These are phyloP conservation scores for Meteorus sp. DNA, from an alignment of 1,140 invertebrate species.

Conservation along the genomic window DNA sequence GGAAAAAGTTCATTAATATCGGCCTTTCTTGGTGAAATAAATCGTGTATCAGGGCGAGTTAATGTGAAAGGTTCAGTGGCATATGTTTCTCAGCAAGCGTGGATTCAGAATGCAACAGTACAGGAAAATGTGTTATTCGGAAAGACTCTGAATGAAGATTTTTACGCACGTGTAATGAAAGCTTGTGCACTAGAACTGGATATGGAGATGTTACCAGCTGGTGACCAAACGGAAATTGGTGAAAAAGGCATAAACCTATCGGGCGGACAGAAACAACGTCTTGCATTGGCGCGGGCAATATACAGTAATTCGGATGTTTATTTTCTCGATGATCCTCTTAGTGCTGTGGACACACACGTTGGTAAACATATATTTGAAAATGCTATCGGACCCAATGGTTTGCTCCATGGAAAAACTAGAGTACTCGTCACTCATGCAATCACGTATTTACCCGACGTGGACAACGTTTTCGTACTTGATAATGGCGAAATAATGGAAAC, in stretches of 20 bases:
- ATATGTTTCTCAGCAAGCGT: slow-evolving; percentile 91
- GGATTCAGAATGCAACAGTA: slow-evolving; percentile 91
- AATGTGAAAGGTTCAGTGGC: slow-evolving; percentile 81
- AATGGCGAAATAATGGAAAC: slow-evolving; percentile 82
- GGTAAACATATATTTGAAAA: slow-evolving; percentile 95
- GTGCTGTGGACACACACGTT: slow-evolving; percentile 94
- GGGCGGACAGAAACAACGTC: slow-evolving; percentile 96
- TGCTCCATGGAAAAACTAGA: slow-evolving; percentile 80
- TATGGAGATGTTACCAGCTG: slow-evolving; percentile 84
- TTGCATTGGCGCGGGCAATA: slow-evolving; percentile 92
- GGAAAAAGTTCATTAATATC: slow-evolving; percentile 89
- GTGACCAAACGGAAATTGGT: slow-evolving; percentile 90
- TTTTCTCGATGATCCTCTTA: slow-evolving; percentile 93
- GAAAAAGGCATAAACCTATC: slow-evolving; percentile 96
- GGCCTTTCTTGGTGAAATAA: slow-evolving; percentile 88
- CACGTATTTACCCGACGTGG: slow-evolving; percentile 83
- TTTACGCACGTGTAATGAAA: slow-evolving; percentile 82
- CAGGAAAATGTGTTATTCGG: slow-evolving; percentile 89
- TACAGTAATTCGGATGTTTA: slow-evolving; percentile 90
- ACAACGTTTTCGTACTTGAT: slow-evolving; percentile 85
- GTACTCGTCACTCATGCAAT: slow-evolving; percentile 91
- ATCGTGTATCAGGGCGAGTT: slow-evolving; percentile 74
- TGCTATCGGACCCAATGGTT: slow-evolving; percentile 77
- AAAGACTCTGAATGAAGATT: slow-evolving; percentile 67
- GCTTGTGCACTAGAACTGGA: slow-evolving; percentile 84